Conservation (phyloP, 2,797 vertebrate species). For the Capromys pilorides region DNA sequence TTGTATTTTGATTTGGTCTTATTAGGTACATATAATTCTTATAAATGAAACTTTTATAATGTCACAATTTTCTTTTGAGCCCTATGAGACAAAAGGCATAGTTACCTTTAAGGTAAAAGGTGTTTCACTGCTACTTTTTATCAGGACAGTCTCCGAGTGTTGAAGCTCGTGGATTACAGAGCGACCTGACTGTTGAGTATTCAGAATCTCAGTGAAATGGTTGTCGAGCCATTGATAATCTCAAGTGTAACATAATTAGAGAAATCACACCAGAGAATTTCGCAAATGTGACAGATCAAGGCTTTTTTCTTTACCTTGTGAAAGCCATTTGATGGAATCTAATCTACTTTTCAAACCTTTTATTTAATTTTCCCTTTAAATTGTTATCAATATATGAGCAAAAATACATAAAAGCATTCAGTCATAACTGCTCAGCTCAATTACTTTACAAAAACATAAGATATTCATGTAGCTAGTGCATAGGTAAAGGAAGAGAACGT, state of each 20-base stretch:
- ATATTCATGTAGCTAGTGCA: neutral
- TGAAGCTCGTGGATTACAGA: neutral
- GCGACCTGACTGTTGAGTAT: neutral
- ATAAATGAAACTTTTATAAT: slow-evolving; percentile 14
- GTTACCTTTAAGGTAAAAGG: neutral
- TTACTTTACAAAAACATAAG: slow-evolving; percentile 11
- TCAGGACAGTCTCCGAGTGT: neutral
- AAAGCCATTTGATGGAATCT: neutral
- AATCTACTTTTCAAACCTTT: neutral
- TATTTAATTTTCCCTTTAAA: neutral
- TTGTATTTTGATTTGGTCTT: neutral
- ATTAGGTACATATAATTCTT: neutral
- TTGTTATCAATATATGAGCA: neutral
- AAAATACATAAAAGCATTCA: neutral
- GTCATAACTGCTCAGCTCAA: neutral
- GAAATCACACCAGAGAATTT: neutral
- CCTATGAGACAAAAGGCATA: neutral
- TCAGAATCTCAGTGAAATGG: neutral
- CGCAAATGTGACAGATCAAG: neutral
- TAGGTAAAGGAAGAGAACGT: neutral
- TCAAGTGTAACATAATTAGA: slow-evolving; percentile 7
- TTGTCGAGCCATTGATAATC: neutral
- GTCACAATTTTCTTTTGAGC: neutral
- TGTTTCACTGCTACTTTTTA: neutral
- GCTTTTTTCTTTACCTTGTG: neutral